Conservation (phyloP, 2,888 invertebrate genomes). For the Allacma fusca region DNA sequence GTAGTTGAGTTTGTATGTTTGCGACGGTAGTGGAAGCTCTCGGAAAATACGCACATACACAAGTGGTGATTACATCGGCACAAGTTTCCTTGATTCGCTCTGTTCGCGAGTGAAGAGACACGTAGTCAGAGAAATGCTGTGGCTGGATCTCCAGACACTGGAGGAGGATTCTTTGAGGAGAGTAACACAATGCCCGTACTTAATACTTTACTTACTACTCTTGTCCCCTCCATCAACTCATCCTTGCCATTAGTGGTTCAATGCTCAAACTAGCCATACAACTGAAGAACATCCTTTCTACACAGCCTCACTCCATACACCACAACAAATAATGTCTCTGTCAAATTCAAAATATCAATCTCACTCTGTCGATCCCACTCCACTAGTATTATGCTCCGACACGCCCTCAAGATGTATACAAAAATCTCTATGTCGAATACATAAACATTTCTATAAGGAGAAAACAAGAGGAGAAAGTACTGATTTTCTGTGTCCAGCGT, state of each 20-base stretch:
- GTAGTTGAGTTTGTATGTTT: background rate
- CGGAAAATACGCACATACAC: background rate
- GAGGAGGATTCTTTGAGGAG: no score
- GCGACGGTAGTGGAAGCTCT: background rate
- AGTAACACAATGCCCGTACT: background rate
- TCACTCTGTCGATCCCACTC: background rate
- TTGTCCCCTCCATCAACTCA: slow-evolving; percentile 22
- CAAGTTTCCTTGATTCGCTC: background rate
- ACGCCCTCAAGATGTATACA: no score
- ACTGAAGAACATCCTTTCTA: background rate
- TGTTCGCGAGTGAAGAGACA: background rate
- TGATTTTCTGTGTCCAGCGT: slow-evolving; percentile 11
- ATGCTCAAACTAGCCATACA: background rate
- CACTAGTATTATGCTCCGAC: background rate
- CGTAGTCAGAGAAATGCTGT: background rate
- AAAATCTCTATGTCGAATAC: background rate
- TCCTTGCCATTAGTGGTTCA: slow-evolving; percentile 25
- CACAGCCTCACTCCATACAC: background rate
- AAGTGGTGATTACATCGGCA: no score
- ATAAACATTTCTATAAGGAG: background rate
- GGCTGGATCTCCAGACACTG: no score
- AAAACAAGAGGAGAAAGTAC: background rate
- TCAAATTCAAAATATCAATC: slow-evolving; percentile 10
- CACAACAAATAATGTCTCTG: slow-evolving; percentile 6
- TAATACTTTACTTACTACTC: background rate